These are phyloP conservation scores for Rosalia funebris DNA, from an alignment of 2,888 invertebrate genomes.

Conservation along the genomic window DNA sequence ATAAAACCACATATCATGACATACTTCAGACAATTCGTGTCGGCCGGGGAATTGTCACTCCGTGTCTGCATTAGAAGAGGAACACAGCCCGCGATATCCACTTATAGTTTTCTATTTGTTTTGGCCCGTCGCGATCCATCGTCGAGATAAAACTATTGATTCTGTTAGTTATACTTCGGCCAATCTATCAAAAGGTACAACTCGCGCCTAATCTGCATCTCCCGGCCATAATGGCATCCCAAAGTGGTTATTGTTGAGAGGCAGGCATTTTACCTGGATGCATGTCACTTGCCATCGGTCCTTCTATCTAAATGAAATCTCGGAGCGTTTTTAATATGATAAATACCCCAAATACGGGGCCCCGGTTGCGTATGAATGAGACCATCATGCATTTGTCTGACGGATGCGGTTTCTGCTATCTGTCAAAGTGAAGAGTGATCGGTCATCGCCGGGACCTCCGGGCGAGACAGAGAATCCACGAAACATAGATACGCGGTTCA, in stretches of 20 bases:
- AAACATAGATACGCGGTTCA: conserved; percentile 39
- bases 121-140: conserved; percentile 27
- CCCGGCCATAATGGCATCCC: conserved; percentile 47
- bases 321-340: conserved; percentile 59
- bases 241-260: conserved; percentile 59
- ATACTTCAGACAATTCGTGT: neutral
- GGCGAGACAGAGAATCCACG: conserved; percentile 45
- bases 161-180: conserved; percentile 30
- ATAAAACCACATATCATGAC: neutral
- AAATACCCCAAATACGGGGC: conserved; percentile 59
- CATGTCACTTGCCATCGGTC: conserved; percentile 58
- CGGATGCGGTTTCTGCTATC: conserved; percentile 60
- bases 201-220: conserved; percentile 50
- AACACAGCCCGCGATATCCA: conserved; percentile 1
- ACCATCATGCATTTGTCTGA: conserved; percentile 59
- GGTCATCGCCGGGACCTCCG: conserved; percentile 61
- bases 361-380: conserved; percentile 56
- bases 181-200: conserved; percentile 47
- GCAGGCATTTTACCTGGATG: conserved; percentile 57
- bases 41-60: neutral
- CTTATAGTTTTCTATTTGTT: conserved; percentile 18
- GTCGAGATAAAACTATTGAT: conserved; percentile 39
- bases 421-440: conserved; percentile 64
- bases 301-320: conserved; percentile 62
- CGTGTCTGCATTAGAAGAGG: neutral